Base-by-base conservation (phyloP, 2,113 vertebrate genomes). In the Sander vitreus region DNA sequence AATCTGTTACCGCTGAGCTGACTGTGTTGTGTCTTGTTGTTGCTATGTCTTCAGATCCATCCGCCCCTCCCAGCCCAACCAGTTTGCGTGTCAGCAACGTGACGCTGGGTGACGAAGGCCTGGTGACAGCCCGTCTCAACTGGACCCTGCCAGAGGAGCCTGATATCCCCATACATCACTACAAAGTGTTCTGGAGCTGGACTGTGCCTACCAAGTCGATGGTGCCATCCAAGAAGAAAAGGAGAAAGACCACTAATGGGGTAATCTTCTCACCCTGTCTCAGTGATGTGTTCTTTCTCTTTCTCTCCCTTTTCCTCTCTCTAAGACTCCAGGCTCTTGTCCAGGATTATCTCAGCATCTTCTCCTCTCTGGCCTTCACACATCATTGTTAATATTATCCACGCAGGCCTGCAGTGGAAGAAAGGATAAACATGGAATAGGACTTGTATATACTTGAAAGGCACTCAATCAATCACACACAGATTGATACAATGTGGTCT, bases 141-240 rank as follows among this genome's bases (percentile, higher is more conserved):
- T 99, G 98, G 97, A 97, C 96, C 13, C 83, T 96, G 53, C 93
- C 95, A 0, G 96, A 96, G 85, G 97, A 99, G 48, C 96, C 96
- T 0, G 98, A 99, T 66, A 94, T 98, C 64, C 98, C 97, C 3
- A 90, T 99, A 8, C 98, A 99, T 68, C 98, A 99, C 93, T 99
- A 97, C 93, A 98, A 97, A 88, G 95, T 98, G 8, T 97, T 96
- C 87, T 99, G 98, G 97, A 99, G 96, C 93, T 97, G 97, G 97
- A 96, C 93, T 0, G 95, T 93, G 25, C 86, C 93, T 5, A 93
- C 95, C 81, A 97, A 95, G 94, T 95, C 97, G 0, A 87, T 95
- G n/a, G 95, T 97, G 66, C 96, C 96, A 2, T 95, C 96, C 7
- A 98, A 96, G 88, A 99, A 97, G 95, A 99, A 96, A 87, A 95